Evolutionary conservation across 2,797 vertebrate genomes (phyloP).

Genomic region (Okamejei kenojei): DNA sequence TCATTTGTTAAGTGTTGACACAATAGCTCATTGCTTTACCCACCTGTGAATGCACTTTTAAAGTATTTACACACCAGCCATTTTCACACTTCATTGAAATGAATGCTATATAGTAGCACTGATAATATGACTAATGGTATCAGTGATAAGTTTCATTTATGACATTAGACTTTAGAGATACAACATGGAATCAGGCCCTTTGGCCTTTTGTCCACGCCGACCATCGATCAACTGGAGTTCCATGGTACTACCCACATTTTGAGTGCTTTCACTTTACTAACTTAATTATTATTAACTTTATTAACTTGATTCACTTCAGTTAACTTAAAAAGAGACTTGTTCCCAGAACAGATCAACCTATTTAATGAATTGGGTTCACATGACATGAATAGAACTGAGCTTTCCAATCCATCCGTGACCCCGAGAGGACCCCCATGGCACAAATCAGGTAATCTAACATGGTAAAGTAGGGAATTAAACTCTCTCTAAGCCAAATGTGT

Average conservation of each 20-base stretch:
- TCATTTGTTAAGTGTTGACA: background rate
- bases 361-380: slow-evolving; percentile 23
- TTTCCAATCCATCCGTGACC: slow-evolving; percentile 16
- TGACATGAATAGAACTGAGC: slow-evolving; percentile 28
- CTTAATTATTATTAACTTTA: too few species aligned
- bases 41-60: background rate
- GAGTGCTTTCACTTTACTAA: background rate
- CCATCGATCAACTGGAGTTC: background rate
- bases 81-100: background rate
- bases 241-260: background rate
- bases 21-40: background rate
- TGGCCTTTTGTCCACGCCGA: too few species aligned
- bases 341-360: slow-evolving; percentile 30
- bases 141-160: background rate
- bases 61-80: background rate
- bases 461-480: slow-evolving; percentile 2
- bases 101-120: background rate
- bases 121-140: slow-evolving; percentile 4
- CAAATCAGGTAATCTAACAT: slow-evolving; percentile 15
- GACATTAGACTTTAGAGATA: background rate
- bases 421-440: slow-evolving; percentile 1
- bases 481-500: background rate
- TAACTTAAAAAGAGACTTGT: too few species aligned
- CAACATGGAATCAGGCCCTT: too few species aligned
- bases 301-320: too few species aligned